Base-by-base conservation (phyloP, 1,140 invertebrate genomes). In the Drosophila aff. region DNA sequence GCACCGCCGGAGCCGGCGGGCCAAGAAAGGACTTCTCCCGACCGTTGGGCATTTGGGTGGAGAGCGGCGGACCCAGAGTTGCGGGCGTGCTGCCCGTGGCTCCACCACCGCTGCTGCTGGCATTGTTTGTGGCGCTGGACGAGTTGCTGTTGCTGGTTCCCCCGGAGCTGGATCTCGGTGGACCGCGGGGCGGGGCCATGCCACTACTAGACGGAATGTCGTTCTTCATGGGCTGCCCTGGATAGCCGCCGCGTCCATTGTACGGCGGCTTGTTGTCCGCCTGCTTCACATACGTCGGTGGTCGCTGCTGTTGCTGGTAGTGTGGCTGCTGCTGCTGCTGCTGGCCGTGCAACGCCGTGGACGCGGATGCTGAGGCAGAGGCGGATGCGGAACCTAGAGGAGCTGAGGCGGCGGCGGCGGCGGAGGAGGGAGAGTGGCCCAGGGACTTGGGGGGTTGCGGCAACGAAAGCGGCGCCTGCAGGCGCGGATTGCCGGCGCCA, bases 231-330 rank as follows among this genome's bases (percentile, higher is more conserved):
- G 95, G 94, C 78, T 95, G 95, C 0, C 95, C 94, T 0, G 95
- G 94, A 81, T 95, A 95, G 23, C 94, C 93, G 23, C 95, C 94
- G n/a, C 95, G 91, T 3, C 95, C 95, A 41, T 94, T 94, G 68
- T 95, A 94, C 3, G 95, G 93, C 23, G 94, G 95, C 82, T 95
- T 95, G 15, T 94, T 94, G 71, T 96, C 95, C 31, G 94, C 93
- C 4, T 95, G 95, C 79, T 96, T 96, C 9, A 95, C 92, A 92
- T 95, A 95, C 33, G 94, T 94, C 5, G 85, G 93, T 61, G 92
- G 79, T 40, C 83, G 83, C 44, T 85, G 83, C 76, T 66, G 84
- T 57, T 78, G 83, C 63, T 79, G 90, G 55, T 89, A 92, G 67
- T 87, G 93, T 75, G 87, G 92, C 26, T 90, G 93, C 55, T 89